Base-by-base conservation (phyloP, 2,888 invertebrate genomes). In the Melipona bicolor region DNA sequence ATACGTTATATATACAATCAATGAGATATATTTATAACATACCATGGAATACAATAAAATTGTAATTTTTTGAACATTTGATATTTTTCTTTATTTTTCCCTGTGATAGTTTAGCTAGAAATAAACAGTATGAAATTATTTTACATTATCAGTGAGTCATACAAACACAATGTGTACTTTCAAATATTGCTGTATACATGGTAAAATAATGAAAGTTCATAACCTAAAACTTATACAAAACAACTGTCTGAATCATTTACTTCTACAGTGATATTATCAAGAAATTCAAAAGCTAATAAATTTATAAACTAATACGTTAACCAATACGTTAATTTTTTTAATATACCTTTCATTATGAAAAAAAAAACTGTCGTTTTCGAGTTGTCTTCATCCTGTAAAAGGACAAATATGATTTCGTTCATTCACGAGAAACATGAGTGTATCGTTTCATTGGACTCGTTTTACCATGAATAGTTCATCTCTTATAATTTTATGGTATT, bases 11-110 rank as follows among this genome's bases (percentile, higher is more conserved):
- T 72, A 9, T 43, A 43, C 43, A 43, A 43, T 71, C 76, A 87
- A 85, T 87, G 77, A 89, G 73, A 83, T 83, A 82, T 86, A 88
- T 86, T 83, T 89, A 84, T 79, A 79, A 68, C 83, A 83, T 83
- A 87, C 82, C 87, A 75, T 75, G 52, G 67, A 84, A 65, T 84
- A 74, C 43, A 89, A 85, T 84, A 83, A 85, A 89, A 59, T 73
- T 49, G 43, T 56, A 73, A 74, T 67, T 65, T 81, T 78, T 61
- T 54, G 15, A 85, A 61, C 27, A 24, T 54, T 24, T 36, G 59
- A 32, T 71, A 6, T 70, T 61, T 71, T 56, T 43, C 54, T 13
- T 52, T 70, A 17, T 43, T 50, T 59, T 52, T 19, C 17, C 27
- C 13, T 27, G 24, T 56, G 27, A 21, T 67, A 21, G 17, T 36